Evolutionary conservation across 2,113 vertebrate species (phyloP), one percentile per base, ranked within the genome.

Genomic region (Psittacus erithacus): DNA sequence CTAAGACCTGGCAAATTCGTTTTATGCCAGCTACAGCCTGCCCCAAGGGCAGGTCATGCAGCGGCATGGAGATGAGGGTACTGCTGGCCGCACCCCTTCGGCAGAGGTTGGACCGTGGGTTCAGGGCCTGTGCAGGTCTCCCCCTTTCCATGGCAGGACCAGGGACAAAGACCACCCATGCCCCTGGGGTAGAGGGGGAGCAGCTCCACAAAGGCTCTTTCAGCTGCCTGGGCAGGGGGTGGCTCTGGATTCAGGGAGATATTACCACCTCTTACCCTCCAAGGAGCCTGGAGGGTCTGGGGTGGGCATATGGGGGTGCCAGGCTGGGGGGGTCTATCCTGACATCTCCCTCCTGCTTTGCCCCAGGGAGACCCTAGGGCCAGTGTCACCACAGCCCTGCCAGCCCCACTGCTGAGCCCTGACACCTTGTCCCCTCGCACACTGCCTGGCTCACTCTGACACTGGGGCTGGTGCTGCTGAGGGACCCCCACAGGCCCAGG

Each of bases 371-470:
- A 82, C 35, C 35, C 49, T 0, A 5, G 1, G 1, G 68, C 68
- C 1, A 0, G 43, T 20, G 29, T 79, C 41, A 43, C 47, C 2
- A 0, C 59, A 82, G 69, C 69, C 59, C 29, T 41, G 46, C 59
- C 52, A 75, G 62, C 73, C 35, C 52, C 44, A 60, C 74, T 82
- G 68, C 80, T 43, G 43, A 86, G 39, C 80, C n/a, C 43, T 90
- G 77, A 86, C 0, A 0, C 62, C 6, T 11, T 47, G 29, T 3
- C 20, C 5, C 46, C 60, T 75, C 0, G 0, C 28, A 23, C 28
- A 10, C 73, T 4, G 8, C 43, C 10, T 1, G 0, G 29, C 67
- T 89, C 0, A 0, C 73, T 25, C 39, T 0, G 1, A 28, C 71
- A 0, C 28, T 15, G 29, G 41, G 41, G 55, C 69, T 83, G 70